Evolutionary conservation across 2,113 vertebrate genomes (phyloP).

Genomic region (Caretta caretta): DNA sequence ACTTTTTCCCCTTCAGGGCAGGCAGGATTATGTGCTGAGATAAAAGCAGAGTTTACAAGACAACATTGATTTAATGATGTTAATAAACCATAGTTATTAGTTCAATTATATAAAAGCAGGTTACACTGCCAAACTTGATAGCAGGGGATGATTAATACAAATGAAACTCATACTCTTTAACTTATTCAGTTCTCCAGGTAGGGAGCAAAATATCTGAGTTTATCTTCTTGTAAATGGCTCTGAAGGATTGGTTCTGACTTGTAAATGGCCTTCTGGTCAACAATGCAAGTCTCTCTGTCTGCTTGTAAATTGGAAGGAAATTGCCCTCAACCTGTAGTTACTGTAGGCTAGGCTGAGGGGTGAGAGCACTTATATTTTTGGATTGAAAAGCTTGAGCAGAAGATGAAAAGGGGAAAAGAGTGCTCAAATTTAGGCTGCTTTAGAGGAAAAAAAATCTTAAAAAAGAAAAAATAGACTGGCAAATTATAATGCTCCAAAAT

Average conservation of each 20-base stretch:
- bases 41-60: constrained; percentile 51
- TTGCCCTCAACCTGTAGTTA: neutral
- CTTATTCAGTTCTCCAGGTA: neutral
- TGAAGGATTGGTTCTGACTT: constrained; percentile 19
- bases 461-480: too few relatives aligned
- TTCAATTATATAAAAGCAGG: constrained; percentile 46
- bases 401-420: neutral
- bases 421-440: neutral
- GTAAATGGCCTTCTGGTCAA: neutral
- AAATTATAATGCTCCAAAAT: neutral
- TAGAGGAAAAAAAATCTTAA: accelerated
- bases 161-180: constrained; percentile 41
- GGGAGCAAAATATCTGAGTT: constrained; percentile 32
- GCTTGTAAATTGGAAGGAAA: neutral
- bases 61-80: constrained; percentile 37
- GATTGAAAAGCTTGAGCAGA: neutral
- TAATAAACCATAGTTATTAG: constrained; percentile 61
- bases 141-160: constrained; percentile 34
- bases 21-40: neutral
- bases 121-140: constrained; percentile 24
- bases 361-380: accelerated
- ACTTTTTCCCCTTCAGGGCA: constrained; percentile 13
- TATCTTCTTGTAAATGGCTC: constrained; percentile 26
- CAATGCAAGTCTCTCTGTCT: neutral
- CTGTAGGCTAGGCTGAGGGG: neutral